Base-by-base conservation (phyloP, 2,113 vertebrate species). In the Anser brachyrhynchus region DNA sequence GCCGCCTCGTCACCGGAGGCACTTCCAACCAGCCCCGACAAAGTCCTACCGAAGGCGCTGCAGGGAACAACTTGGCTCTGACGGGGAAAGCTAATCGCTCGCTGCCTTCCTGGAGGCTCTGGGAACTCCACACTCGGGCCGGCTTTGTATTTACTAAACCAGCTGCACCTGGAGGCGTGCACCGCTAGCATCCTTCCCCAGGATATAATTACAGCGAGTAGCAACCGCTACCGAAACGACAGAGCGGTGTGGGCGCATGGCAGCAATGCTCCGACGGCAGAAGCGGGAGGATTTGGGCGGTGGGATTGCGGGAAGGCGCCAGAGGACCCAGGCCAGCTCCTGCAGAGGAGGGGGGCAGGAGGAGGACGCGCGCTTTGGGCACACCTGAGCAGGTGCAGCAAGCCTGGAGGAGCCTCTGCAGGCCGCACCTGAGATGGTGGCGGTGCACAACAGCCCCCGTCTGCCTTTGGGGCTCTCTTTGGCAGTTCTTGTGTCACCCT, bases 181-280 rank as follows among this genome's bases (percentile, higher is more conserved):
- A 39, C 39, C 86, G 65, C 3, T 0, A 75, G 90, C 80, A 52
- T 55, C 22, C 51, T 89, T 55, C 55, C 86, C 77, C 83, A 62
- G 73, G 83, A 44, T 35, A 44, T 85, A 96, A 84, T 35, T 96
- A 35, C 90, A 75, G 95, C 43, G 66, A 96, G 5, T 31, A 90
- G 95, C n/a, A 11, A 78, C 64, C 13, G 17, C 59, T 16, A 62
- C 15, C 67, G 89, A 95, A 87, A 81, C 5, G 26, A 78, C 0
- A 2, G 89, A 91, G 35, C 5, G 2, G 0, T 0, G 80, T 37
- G 83, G 83, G 62, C 31, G 39, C 84, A 43, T 89, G 95, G 92
- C 92, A 91, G 76, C 11, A 31, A 29, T 19, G 81, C 67, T 90
- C 65, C 89, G 43, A 51, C 9, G 4, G 0, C 1, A 10, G 31